Evolutionary conservation across 1,140 invertebrate genomes (phyloP), one percentile per base, ranked within the genome.

Genomic region (Anastatus disparis): DNA sequence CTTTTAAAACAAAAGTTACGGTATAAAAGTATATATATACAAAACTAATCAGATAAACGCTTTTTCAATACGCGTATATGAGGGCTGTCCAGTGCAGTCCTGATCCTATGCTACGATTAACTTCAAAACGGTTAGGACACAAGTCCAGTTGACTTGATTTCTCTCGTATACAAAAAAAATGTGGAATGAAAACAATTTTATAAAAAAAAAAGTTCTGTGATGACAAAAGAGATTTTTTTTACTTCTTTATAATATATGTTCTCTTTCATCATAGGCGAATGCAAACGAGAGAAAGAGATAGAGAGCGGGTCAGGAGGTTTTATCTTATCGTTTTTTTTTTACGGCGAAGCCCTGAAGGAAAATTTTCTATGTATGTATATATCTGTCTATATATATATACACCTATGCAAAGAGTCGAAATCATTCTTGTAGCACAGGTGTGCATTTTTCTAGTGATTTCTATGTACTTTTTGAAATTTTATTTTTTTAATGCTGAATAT

Each of bases 61-160:
- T 73, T 74, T 76, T 76, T 76, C 59, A 63, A 76, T 73, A 1
- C 20, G 64, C 38, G 27, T 31, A 44, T 61, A 78, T 77, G 76
- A 73, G 77, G 77, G 77, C 77, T 78, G 77, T 78, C 77, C 77
- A 74, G 74, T 26, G 69, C 77, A 78, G 73, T 67, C 59, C n/a
- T 64, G 77, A 78, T 78, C 44, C 65, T 52, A 73, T 65, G 74
- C 73, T 52, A 29, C 72, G 77, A 78, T 78, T 78, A 78, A 76
- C 77, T 73, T n/a, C 66, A 26, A 74, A 73, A 76, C 68, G 68
- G 62, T 29, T 50, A 20, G 44, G 42, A 44, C 42, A n/a, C 42
- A 67, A 58, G 53, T 69, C 56, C 42, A 31, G 46, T 15, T n/a
- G 40, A 10, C 46, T 61, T 20, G 61, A 69, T 61, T 42, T 52